Base-by-base conservation (phyloP, 2,888 invertebrate species). In the Campopleginae sp. region DNA sequence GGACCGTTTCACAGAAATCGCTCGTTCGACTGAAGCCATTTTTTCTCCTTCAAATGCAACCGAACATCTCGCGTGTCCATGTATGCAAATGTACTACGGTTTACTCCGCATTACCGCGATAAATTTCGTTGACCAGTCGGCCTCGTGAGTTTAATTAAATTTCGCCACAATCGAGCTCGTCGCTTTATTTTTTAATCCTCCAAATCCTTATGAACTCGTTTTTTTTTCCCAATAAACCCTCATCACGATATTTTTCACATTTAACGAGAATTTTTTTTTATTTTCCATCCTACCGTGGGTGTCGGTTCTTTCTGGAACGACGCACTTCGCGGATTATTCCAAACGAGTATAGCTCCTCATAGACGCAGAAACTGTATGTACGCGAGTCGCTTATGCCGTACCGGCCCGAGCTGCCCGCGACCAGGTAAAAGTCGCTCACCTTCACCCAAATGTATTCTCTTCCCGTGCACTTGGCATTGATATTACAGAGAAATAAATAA, bases 381-480 rank as follows among this genome's bases (percentile, higher is more conserved):
- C 42, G 77, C 23, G 31, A 74, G 38, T 54, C 77, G 70, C 27
- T 85, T 42, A 38, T 58, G 1, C 58, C 19, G 70, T 66, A 65
- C 54, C 66, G n/a, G 75, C 58, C 54, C 71, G 31, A 70, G 65
- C 61, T 27, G 38, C 38, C 33, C 33, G 63, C 61, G 65, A 72
- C 82, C 66, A 81, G 82, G 90, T 90, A 90, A 91, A 92, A 92
- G 89, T 91, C n/a, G 91, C 86, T 91, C 86, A 89, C 92, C 92
- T 92, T 92, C 91, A 91, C 92, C 90, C 83, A 87, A 87, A 87
- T 89, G 23, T 70, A 54, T 54, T 77, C 46, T 68, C 54, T 31
- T 46, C 46, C 38, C 82, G 54, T 77, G 88, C 68, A 88, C 91
- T 89, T 90, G 90, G 88, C 90, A 91, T 90, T 89, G 88, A 83